Evolutionary conservation across 1,140 invertebrate genomes (phyloP).

Genomic region (Steinernema feltiae): DNA sequence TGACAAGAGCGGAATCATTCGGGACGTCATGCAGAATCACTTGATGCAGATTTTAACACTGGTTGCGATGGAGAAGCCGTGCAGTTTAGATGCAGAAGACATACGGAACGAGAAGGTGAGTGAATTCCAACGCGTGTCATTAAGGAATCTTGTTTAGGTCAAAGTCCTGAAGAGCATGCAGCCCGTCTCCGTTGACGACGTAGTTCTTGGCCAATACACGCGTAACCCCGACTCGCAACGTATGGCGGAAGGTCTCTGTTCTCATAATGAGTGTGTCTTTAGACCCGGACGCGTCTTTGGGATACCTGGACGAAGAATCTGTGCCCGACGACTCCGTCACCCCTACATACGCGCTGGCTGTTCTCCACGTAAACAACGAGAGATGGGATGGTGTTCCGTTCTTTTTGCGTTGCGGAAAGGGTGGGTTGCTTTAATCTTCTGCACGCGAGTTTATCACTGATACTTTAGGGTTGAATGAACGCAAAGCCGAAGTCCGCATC

Average conservation of each 20-base stretch:
- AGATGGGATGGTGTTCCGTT: slow-evolving; percentile 98
- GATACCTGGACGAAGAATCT: slow-evolving; percentile 90
- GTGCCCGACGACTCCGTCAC: slow-evolving; percentile 82
- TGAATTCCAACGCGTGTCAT: neutral
- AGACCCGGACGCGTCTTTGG: slow-evolving; percentile 71
- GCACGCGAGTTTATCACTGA: no score
- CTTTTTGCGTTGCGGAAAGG: slow-evolving; percentile 91
- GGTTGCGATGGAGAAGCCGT: slow-evolving; percentile 97
- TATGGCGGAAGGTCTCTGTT: slow-evolving; percentile 22
- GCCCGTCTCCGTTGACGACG: slow-evolving; percentile 71
- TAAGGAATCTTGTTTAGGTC: slow-evolving; percentile 63
- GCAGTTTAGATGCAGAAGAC: slow-evolving; percentile 85
- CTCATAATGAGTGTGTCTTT: slow-evolving; percentile 29
- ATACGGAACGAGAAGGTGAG: slow-evolving; percentile 86
- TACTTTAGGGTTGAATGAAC: slow-evolving; percentile 80
- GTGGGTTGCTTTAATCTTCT: no score
- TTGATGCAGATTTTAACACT: slow-evolving; percentile 90
- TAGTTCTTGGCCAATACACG: slow-evolving; percentile 93
- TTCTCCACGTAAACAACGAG: slow-evolving; percentile 87
- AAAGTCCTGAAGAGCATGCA: slow-evolving; percentile 86
- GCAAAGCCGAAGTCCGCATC: slow-evolving; percentile 94
- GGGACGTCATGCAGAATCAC: slow-evolving; percentile 87
- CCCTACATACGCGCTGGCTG: slow-evolving; percentile 84
- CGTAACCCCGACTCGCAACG: slow-evolving; percentile 72
- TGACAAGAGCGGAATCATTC: slow-evolving; percentile 94